Conservation (phyloP, 2,888 invertebrate genomes). For the Trissolcus brochymenae region DNA sequence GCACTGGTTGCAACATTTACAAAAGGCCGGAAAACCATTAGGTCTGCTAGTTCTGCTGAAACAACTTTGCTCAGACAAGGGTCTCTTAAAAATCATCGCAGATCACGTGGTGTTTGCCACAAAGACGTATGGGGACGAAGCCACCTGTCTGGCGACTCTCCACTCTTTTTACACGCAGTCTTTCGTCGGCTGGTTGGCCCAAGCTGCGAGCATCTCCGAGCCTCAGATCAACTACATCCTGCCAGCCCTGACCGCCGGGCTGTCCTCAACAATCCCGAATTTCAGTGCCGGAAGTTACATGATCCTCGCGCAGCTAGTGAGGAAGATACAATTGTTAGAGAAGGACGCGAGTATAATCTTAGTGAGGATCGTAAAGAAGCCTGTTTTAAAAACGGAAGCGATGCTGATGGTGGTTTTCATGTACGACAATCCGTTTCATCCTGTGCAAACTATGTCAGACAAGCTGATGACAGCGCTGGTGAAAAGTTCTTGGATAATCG, state of each 20-base stretch:
- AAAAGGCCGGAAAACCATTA: slow-evolving; percentile 86
- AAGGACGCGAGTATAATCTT: slow-evolving; percentile 81
- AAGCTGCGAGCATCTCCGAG: slow-evolving; percentile 79
- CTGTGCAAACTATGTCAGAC: slow-evolving; percentile 77
- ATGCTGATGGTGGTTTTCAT: slow-evolving; percentile 83
- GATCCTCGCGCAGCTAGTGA: slow-evolving; percentile 83
- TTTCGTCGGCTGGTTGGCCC: slow-evolving; percentile 83
- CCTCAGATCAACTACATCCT: slow-evolving; percentile 83
- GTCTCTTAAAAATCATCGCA: slow-evolving; percentile 82
- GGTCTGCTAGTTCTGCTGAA: slow-evolving; percentile 85
- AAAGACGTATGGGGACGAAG: slow-evolving; percentile 79
- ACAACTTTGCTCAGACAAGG: slow-evolving; percentile 82
- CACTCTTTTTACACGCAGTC: slow-evolving; percentile 89
- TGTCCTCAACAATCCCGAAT: slow-evolving; percentile 83
- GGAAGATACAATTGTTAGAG: slow-evolving; percentile 80
- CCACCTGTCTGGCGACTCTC: slow-evolving; percentile 82
- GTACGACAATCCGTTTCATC: slow-evolving; percentile 81
- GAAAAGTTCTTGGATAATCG: slow-evolving; percentile 76
- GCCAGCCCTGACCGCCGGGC: slow-evolving; percentile 84
- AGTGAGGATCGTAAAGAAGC: slow-evolving; percentile 78
- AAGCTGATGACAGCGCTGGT: slow-evolving; percentile 78
- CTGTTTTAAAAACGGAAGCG: slow-evolving; percentile 81
- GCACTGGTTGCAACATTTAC: slow-evolving; percentile 86
- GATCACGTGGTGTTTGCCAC: slow-evolving; percentile 80
- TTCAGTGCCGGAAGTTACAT: slow-evolving; percentile 86